These are phyloP conservation scores for Ctenosaura bakeri DNA, from an alignment of 2,797 vertebrate species.

Conservation along the genomic window DNA sequence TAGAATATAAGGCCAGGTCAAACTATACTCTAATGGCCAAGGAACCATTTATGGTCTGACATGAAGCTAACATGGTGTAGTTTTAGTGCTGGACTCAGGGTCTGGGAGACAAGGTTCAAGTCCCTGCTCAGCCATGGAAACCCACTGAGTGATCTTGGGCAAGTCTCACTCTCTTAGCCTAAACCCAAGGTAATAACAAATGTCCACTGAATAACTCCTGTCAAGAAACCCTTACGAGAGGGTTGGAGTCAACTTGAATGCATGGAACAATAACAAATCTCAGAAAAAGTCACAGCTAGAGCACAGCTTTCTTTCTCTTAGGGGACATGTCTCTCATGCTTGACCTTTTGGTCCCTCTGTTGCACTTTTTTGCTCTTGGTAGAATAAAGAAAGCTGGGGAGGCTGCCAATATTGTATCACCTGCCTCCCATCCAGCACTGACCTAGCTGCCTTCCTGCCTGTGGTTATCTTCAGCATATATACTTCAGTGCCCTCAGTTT, in stretches of 20 bases:
- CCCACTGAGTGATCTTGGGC: no score
- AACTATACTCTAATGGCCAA: no score
- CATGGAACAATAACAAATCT: no score
- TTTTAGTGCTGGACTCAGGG: background rate
- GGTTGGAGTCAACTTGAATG: no score
- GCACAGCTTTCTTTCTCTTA: background rate
- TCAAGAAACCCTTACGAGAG: background rate
- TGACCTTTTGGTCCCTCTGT: background rate
- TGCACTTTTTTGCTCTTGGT: background rate
- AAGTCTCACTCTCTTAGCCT: no score
- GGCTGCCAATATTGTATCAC: background rate
- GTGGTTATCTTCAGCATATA: background rate
- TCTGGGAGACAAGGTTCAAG: background rate
- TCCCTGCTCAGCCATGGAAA: background rate
- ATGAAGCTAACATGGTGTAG: no score
- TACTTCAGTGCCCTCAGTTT: background rate
- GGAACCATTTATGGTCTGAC: no score
- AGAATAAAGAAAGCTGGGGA: background rate
- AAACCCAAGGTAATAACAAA: background rate
- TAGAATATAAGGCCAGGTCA: no score
- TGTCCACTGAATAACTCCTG: background rate
- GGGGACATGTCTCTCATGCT: background rate
- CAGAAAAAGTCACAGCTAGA: background rate
- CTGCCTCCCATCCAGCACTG: background rate
- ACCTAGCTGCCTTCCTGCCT: background rate